phyloP scores from a whole-genome alignment of 2,113 vertebrate species.

The Pollachius pollachius region DNA sequence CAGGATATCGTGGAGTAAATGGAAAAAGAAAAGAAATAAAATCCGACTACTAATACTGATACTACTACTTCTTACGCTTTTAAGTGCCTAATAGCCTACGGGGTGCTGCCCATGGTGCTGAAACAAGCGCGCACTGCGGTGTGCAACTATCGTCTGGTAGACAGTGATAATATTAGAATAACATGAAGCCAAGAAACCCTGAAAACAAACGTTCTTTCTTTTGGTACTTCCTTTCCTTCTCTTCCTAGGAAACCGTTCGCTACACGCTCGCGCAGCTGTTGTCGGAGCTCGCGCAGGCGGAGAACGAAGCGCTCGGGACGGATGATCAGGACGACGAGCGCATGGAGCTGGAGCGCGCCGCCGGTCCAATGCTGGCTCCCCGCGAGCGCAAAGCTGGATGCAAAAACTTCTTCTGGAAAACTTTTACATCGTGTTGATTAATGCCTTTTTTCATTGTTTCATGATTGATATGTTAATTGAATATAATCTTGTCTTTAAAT shows the following conservation, averaged over 20 bases:
- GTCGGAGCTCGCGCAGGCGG: slow-evolving; percentile 87
- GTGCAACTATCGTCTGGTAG: too few relatives aligned
- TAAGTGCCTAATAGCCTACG: too few relatives aligned
- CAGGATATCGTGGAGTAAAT: too few relatives aligned
- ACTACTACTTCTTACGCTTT: too few relatives aligned
- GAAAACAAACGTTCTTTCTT: not conserved
- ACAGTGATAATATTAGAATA: too few relatives aligned
- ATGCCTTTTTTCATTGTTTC: not conserved
- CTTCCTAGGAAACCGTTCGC: slow-evolving; percentile 62
- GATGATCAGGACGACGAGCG: slow-evolving; percentile 83
- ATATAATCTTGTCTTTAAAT: slow-evolving; percentile 4
- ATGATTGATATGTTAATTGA: not conserved
- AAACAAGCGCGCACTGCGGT: too few relatives aligned
- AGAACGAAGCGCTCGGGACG: slow-evolving; percentile 89
- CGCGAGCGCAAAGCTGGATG: slow-evolving; percentile 97
- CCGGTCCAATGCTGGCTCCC: slow-evolving; percentile 83
- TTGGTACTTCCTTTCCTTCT: not conserved
- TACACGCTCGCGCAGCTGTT: slow-evolving; percentile 88
- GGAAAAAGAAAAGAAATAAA: too few relatives aligned
- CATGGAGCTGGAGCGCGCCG: slow-evolving; percentile 86
- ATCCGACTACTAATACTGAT: too few relatives aligned
- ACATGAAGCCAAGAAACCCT: not conserved
- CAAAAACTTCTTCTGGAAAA: slow-evolving; percentile 99
- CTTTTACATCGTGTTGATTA: slow-evolving; percentile 95
- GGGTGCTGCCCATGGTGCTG: too few relatives aligned